Conservation (phyloP, 2,888 invertebrate species). For the Fragum sueziense region DNA sequence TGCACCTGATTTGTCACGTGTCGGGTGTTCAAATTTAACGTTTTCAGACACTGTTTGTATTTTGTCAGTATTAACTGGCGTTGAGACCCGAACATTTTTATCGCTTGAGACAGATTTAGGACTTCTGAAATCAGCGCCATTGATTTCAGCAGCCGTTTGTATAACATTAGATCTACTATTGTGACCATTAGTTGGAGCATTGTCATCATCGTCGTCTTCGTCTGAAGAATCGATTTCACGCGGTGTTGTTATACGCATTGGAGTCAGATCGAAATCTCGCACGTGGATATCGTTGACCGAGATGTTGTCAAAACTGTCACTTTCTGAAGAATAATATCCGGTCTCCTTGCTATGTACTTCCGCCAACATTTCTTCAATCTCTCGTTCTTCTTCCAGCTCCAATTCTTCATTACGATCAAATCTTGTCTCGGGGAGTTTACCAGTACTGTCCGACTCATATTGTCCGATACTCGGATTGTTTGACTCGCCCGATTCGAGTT, state of each 20-base stretch:
- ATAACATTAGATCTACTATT: background rate
- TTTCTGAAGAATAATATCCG: conserved; percentile 44
- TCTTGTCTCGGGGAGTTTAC: background rate
- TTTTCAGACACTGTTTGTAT: conserved; percentile 8
- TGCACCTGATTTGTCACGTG: background rate
- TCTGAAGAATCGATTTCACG: background rate
- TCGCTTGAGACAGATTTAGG: background rate
- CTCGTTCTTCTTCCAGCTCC: background rate
- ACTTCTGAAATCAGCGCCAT: background rate
- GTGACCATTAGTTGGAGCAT: background rate
- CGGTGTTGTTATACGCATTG: background rate
- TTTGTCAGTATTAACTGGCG: background rate
- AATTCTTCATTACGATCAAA: conserved; percentile 10
- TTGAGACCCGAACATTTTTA: conserved; percentile 6
- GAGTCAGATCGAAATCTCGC: conserved; percentile 10
- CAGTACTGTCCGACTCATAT: background rate
- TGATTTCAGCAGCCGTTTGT: conserved; percentile 7
- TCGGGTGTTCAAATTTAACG: background rate
- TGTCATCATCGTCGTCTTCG: background rate
- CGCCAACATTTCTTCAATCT: conserved; percentile 31
- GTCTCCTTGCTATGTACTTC: conserved; percentile 42
- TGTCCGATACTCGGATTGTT: background rate
- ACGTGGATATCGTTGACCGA: conserved; percentile 23
- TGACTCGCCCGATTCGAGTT: conserved; percentile 2
- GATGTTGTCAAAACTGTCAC: conserved; percentile 50